Base-by-base conservation (phyloP, 1,140 invertebrate species). In the Leptinotarsa undecemlineata region DNA sequence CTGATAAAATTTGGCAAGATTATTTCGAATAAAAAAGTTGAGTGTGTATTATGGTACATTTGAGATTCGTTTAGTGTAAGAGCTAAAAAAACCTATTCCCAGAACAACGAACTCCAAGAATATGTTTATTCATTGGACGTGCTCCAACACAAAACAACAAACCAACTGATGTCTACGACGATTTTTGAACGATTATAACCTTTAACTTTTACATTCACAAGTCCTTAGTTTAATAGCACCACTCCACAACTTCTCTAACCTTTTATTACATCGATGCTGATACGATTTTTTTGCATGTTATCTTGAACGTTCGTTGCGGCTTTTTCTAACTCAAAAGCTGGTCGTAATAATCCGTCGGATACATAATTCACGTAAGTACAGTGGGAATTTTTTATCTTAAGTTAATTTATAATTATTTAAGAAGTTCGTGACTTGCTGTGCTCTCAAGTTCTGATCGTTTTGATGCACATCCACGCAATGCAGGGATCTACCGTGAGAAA, bases 351-450 rank as follows among this genome's bases (percentile, higher is more conserved):
- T 48, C n/a, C 33, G 23, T 47, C 33, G 57, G 20, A 64, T 72
- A 61, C 71, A 72, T 72, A 72, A 72, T 72, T 63, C 71, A 72
- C 71, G 62, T 62, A 72, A 57, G 51, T 72, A 33, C 57, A 64
- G 71, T 72, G 71, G 48, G 42, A 47, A 72, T 64, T 72, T 72
- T 72, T 64, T 48, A 72, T 19, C 23, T 64, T 61, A 3, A 33
- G 71, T 72, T 72, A 64, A 72, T 72, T 72, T 72, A 72, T 72
- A 72, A 72, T 72, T 72, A 64, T 72, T 26, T 61, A 15, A 72
- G 51, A 13, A 33, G 62, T 63, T 72, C 71, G 71, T 72, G 71
- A 72, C 71, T 72, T 63, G 71, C 19, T 72, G 8, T 42, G 17
- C 33, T 72, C 60, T 64, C n/a, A 47, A 64, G 61, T 33, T 64